Percentiles rank a stretch among this genome's conserved stretches.
Evolutionary conservation across 2,888 invertebrate species (phyloP).

Genomic region (Rhagonycha fulva): DNA sequence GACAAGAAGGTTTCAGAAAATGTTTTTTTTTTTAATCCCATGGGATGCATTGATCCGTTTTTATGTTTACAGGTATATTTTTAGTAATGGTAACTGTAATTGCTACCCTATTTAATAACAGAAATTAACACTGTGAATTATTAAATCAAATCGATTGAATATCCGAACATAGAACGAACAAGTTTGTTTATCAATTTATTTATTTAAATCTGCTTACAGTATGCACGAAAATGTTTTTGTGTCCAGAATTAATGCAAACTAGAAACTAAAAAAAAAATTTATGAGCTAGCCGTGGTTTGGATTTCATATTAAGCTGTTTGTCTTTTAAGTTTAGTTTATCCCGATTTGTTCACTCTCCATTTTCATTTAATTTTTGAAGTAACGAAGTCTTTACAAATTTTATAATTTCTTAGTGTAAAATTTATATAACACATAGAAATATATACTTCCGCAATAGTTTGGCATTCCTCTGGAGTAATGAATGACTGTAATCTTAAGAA

Average conservation of each 20-base stretch:
- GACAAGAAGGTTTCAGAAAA: background rate
- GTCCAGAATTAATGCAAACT: no score
- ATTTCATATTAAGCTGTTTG: no score
- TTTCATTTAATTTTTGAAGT: no score
- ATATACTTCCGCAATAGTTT: constrained; percentile 12
- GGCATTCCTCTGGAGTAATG: constrained; percentile 15
- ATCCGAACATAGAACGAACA: background rate
- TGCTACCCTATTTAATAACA: background rate
- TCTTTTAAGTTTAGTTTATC: no score
- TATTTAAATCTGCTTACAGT: background rate
- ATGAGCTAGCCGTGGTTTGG: no score
- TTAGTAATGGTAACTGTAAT: background rate
- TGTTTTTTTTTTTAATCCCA: background rate
- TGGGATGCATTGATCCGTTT: background rate
- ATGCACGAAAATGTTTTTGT: background rate
- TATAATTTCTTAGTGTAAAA: background rate
- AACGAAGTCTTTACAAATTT: no score
- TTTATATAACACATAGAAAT: background rate
- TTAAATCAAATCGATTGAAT: background rate
- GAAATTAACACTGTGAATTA: background rate
- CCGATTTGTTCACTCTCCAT: no score
- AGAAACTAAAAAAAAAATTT: no score
- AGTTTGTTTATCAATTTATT: background rate
- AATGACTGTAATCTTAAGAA: constrained; percentile 21
- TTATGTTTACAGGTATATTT: background rate